Base-by-base conservation (phyloP, 1,140 invertebrate species). In the Aphelinus certus region DNA sequence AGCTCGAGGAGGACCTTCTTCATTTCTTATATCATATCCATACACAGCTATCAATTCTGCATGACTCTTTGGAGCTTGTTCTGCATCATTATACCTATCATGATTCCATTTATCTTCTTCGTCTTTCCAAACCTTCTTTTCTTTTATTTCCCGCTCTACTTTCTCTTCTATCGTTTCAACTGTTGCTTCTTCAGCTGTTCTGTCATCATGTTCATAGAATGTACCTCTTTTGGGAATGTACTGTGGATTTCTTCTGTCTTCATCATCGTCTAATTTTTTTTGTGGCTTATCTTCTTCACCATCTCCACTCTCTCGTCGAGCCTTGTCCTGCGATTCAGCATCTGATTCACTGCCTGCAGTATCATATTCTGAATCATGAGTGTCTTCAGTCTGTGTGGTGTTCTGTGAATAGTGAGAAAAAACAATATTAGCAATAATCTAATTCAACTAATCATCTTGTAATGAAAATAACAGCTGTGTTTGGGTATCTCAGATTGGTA, bases 121-220 rank as follows among this genome's bases (percentile, higher is more conserved):
- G 69, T 92, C 91, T 56, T 88, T 89, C 90, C 90, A 91, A 1
- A 91, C 89, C 78, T 91, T 91, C 66, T 91, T 91, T 65, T 90
- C 83, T 70, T 88, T 88, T 43, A 79, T 83, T 69, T 89, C 88
- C 67, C 86, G 80, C 76, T 89, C 87, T 58, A 71, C 80, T 7
- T 77, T 83, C 7, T 79, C 77, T 78, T 89, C 89, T 53, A 77
- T 75, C 26, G 80, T 78, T 69, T 76, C 75, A 9, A 87, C 84
- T n/a, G 79, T 78, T 3, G 81, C 85, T 77, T 94, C 93, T 43
- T 94, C 93, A 42, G 91, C 90, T n/a, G 93, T 95, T 78, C 96
- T 88, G 83, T 97, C 95, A 86, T 98, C 97, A 84, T 99, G 97
- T 81, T 99, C 97, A 82, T 98, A 99, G 86, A 98, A 98, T 3